phyloP scores from a whole-genome alignment of 1,140 invertebrate species.

The Pseudomyrmex concolor region DNA sequence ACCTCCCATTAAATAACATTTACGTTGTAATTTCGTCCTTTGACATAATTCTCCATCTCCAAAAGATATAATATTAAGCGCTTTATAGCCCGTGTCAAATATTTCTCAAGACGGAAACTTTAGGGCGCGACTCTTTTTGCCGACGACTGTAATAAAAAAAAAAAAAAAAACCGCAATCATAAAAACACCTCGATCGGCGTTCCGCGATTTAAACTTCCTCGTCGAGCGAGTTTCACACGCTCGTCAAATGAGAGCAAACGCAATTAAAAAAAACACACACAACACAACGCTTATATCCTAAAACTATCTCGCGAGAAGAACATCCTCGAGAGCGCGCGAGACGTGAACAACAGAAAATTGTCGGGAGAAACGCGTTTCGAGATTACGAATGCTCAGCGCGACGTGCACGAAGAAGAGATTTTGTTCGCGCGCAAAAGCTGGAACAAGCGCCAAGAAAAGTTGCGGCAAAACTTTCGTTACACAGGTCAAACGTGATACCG shows the following conservation, averaged over 20 bases:
- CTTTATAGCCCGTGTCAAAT: conserved; percentile 51
- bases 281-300: not conserved
- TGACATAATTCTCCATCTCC: conserved; percentile 46
- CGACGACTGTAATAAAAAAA: not conserved
- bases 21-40: conserved; percentile 54
- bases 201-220: not conserved
- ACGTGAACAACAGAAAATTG: not conserved
- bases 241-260: not conserved
- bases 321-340: not conserved
- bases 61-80: conserved; percentile 54
- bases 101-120: conserved; percentile 38
- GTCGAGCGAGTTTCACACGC: conserved; percentile 1
- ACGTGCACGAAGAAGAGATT: conserved; percentile 14
- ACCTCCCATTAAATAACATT: conserved; percentile 52
- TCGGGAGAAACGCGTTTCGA: not conserved
- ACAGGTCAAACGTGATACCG: conserved; percentile 27
- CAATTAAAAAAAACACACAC: not conserved
- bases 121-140: not conserved
- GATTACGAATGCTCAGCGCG: not conserved
- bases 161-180: not conserved
- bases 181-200: not conserved
- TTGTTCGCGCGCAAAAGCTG: not conserved
- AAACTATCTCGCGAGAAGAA: too few relatives aligned
- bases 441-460: conserved; percentile 28
- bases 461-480: conserved; percentile 4